Evolutionary conservation across 53 echinoderm and acorn worm genomes (phyloP).

Genomic region (Hippasteria phrygiana): DNA sequence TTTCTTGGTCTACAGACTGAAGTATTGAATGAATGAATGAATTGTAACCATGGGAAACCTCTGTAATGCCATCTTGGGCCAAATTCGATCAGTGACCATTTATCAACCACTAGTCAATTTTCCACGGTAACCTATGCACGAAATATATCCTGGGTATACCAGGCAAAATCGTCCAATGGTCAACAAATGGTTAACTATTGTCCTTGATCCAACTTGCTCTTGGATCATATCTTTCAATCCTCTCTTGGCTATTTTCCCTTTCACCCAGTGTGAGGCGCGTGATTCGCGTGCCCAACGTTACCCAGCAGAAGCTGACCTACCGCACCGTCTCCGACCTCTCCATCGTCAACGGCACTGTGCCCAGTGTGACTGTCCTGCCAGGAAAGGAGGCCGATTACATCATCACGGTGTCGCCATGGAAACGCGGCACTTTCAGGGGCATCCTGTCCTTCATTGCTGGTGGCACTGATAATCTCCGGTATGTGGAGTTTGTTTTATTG

Average conservation of each 20-base stretch:
- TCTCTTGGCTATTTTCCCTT: neutral
- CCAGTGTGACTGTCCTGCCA: slow-evolving; percentile 86
- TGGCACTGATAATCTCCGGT: slow-evolving; percentile 85
- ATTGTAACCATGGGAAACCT: too few relatives aligned
- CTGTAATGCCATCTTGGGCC: too few relatives aligned
- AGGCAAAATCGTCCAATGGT: too few relatives aligned
- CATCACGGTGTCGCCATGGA: slow-evolving; percentile 89
- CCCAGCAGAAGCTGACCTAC: slow-evolving; percentile 87
- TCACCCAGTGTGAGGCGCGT: slow-evolving; percentile 74
- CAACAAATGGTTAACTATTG: too few relatives aligned
- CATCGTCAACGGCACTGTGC: slow-evolving; percentile 82
- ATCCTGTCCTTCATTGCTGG: slow-evolving; percentile 95
- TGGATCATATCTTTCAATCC: too few relatives aligned
- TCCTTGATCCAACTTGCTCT: too few relatives aligned
- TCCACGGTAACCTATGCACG: too few relatives aligned
- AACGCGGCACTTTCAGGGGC: slow-evolving; percentile 88
- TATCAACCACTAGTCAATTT: too few relatives aligned
- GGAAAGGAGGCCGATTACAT: slow-evolving; percentile 91
- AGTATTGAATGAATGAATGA: too few relatives aligned
- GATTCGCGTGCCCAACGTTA: slow-evolving; percentile 94
- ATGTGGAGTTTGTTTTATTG: slow-evolving; percentile 11
- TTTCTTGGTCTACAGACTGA: too few relatives aligned
- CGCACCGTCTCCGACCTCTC: slow-evolving; percentile 84
- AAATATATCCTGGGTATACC: too few relatives aligned
- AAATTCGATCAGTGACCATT: too few relatives aligned